phyloP scores from a whole-genome alignment of 2,113 vertebrate genomes.

The Herpetotheres cachinnans region DNA sequence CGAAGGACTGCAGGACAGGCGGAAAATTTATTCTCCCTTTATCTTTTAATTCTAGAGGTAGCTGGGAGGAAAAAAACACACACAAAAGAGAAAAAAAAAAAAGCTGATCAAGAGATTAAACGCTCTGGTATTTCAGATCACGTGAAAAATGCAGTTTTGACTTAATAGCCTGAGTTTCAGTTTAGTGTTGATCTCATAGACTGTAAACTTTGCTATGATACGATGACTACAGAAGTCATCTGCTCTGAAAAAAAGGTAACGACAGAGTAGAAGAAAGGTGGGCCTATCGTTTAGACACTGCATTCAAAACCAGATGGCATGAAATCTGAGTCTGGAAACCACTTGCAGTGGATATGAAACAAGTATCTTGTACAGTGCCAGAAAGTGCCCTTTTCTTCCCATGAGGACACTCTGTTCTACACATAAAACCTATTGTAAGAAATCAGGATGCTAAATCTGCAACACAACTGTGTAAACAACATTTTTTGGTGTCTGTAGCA shows the following conservation, averaged over 20 bases:
- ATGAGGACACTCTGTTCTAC: not conserved
- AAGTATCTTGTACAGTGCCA: not conserved
- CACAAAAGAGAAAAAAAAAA: not conserved
- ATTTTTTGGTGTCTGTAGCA: not conserved
- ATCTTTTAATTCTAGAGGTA: not conserved
- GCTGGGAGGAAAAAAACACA: not conserved
- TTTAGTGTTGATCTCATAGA: not conserved
- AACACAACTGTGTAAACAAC: not conserved
- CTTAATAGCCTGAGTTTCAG: not conserved
- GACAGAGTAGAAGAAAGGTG: not conserved
- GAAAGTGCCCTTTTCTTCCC: not conserved
- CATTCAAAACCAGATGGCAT: accelerated
- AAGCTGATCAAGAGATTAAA: constrained; percentile 36
- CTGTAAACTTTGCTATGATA: not conserved
- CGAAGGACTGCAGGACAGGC: not conserved
- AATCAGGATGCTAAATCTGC: constrained; percentile 1
- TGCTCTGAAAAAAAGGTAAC: not conserved
- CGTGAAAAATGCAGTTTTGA: not conserved
- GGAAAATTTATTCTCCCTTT: not conserved
- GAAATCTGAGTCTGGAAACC: not conserved
- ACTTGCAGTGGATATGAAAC: not conserved
- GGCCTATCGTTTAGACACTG: not conserved
- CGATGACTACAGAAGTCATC: not conserved
- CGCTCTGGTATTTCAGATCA: not conserved
- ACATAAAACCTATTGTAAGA: not conserved